Percentiles rank a stretch among this genome's conserved stretches.
Conservation (phyloP, 2,113 vertebrate species). For the Nanorana parkeri region DNA sequence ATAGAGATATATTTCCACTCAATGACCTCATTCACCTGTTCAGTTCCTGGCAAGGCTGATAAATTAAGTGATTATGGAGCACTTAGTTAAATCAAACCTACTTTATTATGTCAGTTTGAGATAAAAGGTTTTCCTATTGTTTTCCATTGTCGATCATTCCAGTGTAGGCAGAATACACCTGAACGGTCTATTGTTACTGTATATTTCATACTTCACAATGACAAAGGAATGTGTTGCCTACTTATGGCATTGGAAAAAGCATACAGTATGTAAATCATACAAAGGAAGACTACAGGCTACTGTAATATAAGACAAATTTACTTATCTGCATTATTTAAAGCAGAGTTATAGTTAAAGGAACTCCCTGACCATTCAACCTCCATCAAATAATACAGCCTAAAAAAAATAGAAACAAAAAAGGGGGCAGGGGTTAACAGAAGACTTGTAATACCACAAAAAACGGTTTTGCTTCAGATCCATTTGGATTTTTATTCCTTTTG, state of each 20-base stretch:
- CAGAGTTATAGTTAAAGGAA: too few relatives aligned
- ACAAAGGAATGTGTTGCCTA: background rate
- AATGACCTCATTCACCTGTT: background rate
- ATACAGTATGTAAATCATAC: background rate
- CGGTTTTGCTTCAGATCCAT: too few relatives aligned
- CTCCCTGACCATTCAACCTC: too few relatives aligned
- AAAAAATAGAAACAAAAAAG: too few relatives aligned
- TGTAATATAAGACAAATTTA: too few relatives aligned
- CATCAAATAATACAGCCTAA: too few relatives aligned
- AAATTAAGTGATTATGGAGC: conserved; percentile 5
- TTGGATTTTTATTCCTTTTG: too few relatives aligned
- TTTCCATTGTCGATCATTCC: background rate
- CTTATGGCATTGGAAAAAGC: background rate
- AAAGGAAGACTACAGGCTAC: too few relatives aligned
- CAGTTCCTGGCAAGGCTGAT: background rate
- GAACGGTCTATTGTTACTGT: background rate
- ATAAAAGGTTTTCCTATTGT: conserved; percentile 9
- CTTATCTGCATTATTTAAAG: too few relatives aligned
- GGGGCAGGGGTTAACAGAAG: too few relatives aligned
- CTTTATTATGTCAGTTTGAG: background rate
- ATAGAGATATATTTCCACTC: background rate
- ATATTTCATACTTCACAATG: background rate
- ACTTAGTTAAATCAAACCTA: background rate
- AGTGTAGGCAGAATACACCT: background rate
- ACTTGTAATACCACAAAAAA: too few relatives aligned